Percentiles rank a stretch among this genome's conserved stretches.
Conservation (phyloP, 2,888 invertebrate genomes). For the Neoaliturus tenellus region DNA sequence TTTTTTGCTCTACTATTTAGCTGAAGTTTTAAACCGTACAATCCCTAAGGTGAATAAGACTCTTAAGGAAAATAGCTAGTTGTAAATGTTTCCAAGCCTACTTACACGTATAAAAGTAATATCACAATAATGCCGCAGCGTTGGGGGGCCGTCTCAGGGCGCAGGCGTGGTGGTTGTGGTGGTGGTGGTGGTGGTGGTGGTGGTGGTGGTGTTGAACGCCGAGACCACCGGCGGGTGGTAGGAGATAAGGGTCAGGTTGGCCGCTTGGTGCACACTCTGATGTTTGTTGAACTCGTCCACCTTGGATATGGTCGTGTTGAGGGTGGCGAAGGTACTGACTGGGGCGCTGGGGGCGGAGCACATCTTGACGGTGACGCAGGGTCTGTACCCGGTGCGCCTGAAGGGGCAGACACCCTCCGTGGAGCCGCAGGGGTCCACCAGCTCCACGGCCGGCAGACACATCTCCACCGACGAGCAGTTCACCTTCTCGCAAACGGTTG, state of each 20-base stretch:
- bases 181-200: background rate
- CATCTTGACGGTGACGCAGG: constrained; percentile 35
- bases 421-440: constrained; percentile 26
- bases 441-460: constrained; percentile 17
- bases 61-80: too few species aligned
- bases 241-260: constrained; percentile 38
- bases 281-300: constrained; percentile 21
- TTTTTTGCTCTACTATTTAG: too few species aligned
- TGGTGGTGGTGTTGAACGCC: background rate
- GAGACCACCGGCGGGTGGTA: constrained; percentile 32
- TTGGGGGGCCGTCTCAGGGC: background rate
- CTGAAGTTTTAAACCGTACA: too few species aligned
- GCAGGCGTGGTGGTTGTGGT: too few species aligned
- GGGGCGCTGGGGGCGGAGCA: constrained; percentile 11
- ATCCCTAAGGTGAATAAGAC: too few species aligned
- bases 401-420: constrained; percentile 3
- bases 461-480: constrained; percentile 27
- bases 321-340: constrained; percentile 36
- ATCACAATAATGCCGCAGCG: background rate
- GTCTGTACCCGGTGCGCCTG: constrained; percentile 40
- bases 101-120: background rate
- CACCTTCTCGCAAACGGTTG: constrained; percentile 30
- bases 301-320: constrained; percentile 44
- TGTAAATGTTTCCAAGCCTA: too few species aligned
- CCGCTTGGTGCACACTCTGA: background rate